A percentile compares a stretch with the other conserved stretches of the same genome.
Conservation (phyloP, 1,140 invertebrate species). For the Hylyphantes graminicola region DNA sequence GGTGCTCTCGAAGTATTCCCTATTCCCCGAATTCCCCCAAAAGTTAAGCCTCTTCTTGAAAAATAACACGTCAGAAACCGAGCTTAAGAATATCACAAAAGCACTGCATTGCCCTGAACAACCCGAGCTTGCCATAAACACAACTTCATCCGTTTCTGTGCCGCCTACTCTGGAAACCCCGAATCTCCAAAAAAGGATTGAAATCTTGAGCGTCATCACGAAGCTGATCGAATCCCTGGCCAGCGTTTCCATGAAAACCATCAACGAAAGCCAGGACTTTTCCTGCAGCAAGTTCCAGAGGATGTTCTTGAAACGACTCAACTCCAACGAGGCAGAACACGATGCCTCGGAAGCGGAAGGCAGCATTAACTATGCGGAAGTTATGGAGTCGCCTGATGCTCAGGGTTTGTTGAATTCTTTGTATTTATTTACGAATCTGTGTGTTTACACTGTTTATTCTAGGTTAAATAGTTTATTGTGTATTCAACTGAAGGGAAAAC, state of each 20-base stretch:
- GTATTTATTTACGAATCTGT: no score
- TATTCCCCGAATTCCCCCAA: neutral
- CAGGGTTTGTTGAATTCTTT: neutral
- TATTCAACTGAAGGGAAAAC: no score
- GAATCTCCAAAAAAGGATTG: slow-evolving; percentile 23
- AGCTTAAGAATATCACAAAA: neutral
- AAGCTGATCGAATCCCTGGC: slow-evolving; percentile 42
- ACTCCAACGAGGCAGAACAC: slow-evolving; percentile 7
- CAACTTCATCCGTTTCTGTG: neutral
- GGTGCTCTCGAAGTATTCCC: neutral
- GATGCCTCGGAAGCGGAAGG: slow-evolving; percentile 41
- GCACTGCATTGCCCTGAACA: neutral
- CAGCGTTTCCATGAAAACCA: neutral
- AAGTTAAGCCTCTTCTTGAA: neutral
- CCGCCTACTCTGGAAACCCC: neutral
- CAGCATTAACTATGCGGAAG: slow-evolving; percentile 40
- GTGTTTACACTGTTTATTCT: no score
- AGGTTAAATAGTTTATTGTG: no score
- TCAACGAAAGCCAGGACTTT: slow-evolving; percentile 18
- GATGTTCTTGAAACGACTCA: slow-evolving; percentile 33
- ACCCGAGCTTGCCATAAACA: neutral
- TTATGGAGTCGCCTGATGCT: neutral
- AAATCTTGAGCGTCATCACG: slow-evolving; percentile 5
- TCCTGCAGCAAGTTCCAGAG: slow-evolving; percentile 49
- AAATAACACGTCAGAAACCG: neutral